phyloP scores from a whole-genome alignment of 2,797 vertebrate genomes.

The Halcyon badia region DNA sequence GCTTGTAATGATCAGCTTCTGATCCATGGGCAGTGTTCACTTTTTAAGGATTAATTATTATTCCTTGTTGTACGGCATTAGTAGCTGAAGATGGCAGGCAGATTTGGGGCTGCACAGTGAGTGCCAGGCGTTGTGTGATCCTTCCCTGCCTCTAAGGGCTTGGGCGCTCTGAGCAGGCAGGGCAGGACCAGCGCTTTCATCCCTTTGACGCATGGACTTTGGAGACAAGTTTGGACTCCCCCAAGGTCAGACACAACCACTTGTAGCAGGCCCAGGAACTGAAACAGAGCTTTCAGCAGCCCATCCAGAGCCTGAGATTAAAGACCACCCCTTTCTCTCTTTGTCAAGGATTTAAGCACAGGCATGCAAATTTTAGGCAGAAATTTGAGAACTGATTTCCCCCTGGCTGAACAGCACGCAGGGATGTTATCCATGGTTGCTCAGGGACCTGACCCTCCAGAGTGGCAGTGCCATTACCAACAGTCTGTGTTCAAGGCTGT shows the following conservation, averaged over 20 bases:
- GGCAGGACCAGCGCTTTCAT: rapidly evolving
- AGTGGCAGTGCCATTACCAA: neutral
- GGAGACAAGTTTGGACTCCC: neutral
- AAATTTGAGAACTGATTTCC: neutral
- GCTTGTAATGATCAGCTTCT: neutral
- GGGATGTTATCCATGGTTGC: rapidly evolving
- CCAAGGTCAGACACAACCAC: neutral
- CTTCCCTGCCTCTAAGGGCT: neutral
- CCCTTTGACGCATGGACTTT: neutral
- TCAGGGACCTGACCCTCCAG: neutral
- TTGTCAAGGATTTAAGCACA: neutral
- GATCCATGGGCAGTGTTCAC: neutral
- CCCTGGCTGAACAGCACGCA: neutral
- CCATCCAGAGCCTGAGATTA: neutral
- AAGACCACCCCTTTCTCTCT: neutral
- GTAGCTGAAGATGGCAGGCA: neutral
- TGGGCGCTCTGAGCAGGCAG: neutral
- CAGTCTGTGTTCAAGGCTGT: neutral
- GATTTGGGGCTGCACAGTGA: neutral
- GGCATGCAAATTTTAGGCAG: neutral
- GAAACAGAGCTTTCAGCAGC: neutral
- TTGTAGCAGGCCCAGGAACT: neutral
- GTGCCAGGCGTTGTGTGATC: rapidly evolving
- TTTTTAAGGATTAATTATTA: neutral
- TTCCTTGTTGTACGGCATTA: neutral